A percentile compares a stretch with the other conserved stretches of the same genome.
phyloP scores from a whole-genome alignment of 1,140 invertebrate species.

The Heliconius nattereri region DNA sequence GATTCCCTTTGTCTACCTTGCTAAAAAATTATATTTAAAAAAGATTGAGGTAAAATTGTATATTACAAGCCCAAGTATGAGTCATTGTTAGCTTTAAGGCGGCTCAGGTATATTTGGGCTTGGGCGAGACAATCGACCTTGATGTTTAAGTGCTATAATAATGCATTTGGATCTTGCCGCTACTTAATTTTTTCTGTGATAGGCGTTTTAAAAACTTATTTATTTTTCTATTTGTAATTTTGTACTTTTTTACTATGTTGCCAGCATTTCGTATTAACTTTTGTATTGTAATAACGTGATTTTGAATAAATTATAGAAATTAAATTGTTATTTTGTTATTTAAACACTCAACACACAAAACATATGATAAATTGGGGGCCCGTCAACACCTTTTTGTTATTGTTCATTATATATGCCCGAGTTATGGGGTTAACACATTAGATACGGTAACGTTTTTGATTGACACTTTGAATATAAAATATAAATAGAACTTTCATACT shows the following conservation, averaged over 20 bases:
- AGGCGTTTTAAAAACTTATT: constrained; percentile 40
- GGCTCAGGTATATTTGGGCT: constrained; percentile 17
- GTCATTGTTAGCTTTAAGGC: constrained; percentile 28
- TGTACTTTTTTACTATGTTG: constrained; percentile 51
- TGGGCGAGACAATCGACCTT: constrained; percentile 24
- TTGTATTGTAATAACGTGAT: constrained; percentile 29
- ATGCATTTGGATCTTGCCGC: constrained; percentile 32
- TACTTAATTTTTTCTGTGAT: constrained; percentile 61
- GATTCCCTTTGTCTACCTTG: no score
- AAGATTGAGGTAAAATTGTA: not conserved
- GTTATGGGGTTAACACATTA: constrained; percentile 68
- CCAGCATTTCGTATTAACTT: constrained; percentile 53
- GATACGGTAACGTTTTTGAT: constrained; percentile 63
- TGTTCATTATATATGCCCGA: constrained; percentile 57
- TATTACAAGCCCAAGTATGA: constrained; percentile 12
- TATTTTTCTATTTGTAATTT: constrained; percentile 47
- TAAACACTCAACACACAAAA: constrained; percentile 44
- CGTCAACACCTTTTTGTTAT: constrained; percentile 54
- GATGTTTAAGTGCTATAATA: constrained; percentile 20
- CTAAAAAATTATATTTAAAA: no score
- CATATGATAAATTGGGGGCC: constrained; percentile 44
- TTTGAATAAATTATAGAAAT: constrained; percentile 41
- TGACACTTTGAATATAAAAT: constrained; percentile 74
- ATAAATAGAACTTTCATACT: constrained; percentile 25
- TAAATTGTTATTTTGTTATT: constrained; percentile 64